Conservation (phyloP, 2,113 vertebrate genomes). For the Odocoileus hemionus region DNA sequence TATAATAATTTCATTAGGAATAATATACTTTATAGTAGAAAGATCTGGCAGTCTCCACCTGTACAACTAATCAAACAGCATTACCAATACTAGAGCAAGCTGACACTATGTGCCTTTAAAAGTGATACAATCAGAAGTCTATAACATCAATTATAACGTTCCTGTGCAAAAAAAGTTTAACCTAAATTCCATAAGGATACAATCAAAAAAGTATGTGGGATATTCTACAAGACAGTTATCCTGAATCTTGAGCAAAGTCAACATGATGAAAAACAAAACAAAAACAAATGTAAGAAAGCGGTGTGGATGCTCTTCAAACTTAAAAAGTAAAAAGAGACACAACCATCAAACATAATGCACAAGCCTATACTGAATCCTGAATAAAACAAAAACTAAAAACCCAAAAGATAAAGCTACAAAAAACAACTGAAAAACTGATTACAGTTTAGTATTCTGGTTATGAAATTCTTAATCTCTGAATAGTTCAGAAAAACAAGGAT, state of each 20-base stretch:
- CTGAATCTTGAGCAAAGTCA: background rate
- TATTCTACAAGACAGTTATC: background rate
- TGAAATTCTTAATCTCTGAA: background rate
- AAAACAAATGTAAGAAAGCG: background rate
- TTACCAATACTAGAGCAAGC: background rate
- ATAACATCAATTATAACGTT: background rate
- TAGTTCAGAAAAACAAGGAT: background rate
- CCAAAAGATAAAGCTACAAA: background rate
- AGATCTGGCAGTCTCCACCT: background rate
- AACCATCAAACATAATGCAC: background rate
- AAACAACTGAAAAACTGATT: background rate
- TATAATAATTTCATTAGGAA: background rate
- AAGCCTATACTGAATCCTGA: background rate
- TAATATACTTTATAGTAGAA: background rate
- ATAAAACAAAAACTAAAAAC: background rate
- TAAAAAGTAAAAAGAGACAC: background rate
- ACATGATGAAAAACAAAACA: background rate
- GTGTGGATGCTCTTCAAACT: background rate
- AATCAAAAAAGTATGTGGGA: background rate
- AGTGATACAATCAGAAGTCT: background rate
- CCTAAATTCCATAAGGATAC: background rate
- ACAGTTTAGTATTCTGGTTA: background rate
- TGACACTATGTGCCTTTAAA: background rate
- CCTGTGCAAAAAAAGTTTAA: background rate
- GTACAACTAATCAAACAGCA: background rate